Evolutionary conservation across 2,888 invertebrate species (phyloP), one percentile per base, ranked within the genome.

Genomic region (Noctua comes): DNA sequence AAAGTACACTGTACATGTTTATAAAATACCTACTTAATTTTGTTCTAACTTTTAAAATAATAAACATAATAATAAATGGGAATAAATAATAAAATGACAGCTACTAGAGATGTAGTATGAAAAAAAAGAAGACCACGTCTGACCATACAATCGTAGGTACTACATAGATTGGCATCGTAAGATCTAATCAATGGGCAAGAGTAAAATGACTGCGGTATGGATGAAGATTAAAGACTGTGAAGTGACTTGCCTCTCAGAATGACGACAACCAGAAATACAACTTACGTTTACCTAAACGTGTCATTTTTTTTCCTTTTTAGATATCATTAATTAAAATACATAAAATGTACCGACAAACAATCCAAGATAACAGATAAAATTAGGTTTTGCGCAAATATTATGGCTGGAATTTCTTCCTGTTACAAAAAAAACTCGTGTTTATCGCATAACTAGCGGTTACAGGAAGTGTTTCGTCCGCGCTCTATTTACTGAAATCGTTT

Each of bases 401-500:
- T n/a, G n/a, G 11, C 11, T 11, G 46, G 0, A 65, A 27, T 68
- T n/a, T 54, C 11, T 7, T 68, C 48, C 46, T 68, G 54, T 68
- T 48, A 8, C 6, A 51, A 57, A 57, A 57, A 57, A 69, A 73
- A 75, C 43, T 46, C 5, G 6, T 3, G 3, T 69, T 80, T 59
- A 66, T 69, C 51, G 27, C 51, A 46, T 24, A 59, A n/a, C 0
- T 5, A 46, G 66, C 24, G 27, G 43, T 18, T 8, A 51, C 66
- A 51, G 69, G 74, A 72, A 80, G 69, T 73, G 31, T 69, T 54
- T 59, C 36, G 8, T 65, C 21, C 54, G 46, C 27, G 59, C 57
- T 70, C n/a, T 77, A 57, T 68, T n/a, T n/a, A 71, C 31, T 16
- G 24, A 54, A 43, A 40, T 24, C 59, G 43, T 43, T 66, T n/a